Conservation (phyloP, 2,113 vertebrate species). For the Mus pahari region DNA sequence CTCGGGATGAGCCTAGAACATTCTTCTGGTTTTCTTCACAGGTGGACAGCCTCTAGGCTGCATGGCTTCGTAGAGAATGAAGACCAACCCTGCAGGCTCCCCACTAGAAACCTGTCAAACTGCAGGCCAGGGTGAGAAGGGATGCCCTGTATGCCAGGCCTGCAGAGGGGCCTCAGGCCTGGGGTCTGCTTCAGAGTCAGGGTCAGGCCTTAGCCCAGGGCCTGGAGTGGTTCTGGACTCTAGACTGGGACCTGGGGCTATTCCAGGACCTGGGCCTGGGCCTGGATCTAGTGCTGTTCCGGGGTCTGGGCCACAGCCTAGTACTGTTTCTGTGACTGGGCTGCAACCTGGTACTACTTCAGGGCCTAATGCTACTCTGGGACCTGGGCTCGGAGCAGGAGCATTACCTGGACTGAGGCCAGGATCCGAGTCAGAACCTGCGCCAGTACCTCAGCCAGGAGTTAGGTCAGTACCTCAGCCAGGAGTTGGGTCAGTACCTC, state of each 20-base stretch:
- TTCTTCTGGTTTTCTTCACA: slow-evolving; percentile 22
- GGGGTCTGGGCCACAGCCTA: background rate
- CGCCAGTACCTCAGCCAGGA: background rate
- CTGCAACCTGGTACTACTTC: background rate
- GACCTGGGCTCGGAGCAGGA: background rate
- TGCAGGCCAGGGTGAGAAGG: slow-evolving; percentile 32
- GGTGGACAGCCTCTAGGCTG: slow-evolving; percentile 9
- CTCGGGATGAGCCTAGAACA: background rate
- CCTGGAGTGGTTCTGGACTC: background rate
- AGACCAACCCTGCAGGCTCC: slow-evolving; percentile 37
- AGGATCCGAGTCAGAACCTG: background rate
- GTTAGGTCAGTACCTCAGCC: background rate
- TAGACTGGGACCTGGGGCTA: background rate
- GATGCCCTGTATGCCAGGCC: slow-evolving; percentile 74
- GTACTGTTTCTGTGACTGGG: background rate
- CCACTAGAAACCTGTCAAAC: slow-evolving; percentile 52
- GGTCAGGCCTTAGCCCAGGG: background rate
- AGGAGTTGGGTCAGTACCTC: background rate
- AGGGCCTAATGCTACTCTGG: background rate
- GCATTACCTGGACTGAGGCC: background rate
- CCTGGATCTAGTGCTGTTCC: background rate
- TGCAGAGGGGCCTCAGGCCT: slow-evolving; percentile 47
- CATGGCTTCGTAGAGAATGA: slow-evolving; percentile 58
- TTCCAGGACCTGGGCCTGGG: background rate
- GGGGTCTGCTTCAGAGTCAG: background rate